phyloP scores from a whole-genome alignment of 2,113 vertebrate genomes.

The Centrocercus urophasianus region DNA sequence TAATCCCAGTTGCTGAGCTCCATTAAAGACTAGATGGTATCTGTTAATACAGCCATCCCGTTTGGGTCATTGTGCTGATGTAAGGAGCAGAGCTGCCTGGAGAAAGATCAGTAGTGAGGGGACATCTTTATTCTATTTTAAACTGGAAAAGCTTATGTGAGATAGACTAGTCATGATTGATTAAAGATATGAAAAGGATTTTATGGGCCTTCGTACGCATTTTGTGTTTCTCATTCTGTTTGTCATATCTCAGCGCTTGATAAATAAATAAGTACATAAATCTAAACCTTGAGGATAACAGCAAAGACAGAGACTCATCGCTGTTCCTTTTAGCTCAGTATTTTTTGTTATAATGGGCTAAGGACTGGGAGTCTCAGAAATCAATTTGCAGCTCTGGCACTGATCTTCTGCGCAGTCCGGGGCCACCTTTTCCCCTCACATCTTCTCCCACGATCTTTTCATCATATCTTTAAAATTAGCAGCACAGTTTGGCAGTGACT shows the following conservation, averaged over 20 bases:
- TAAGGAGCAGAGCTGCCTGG: slow-evolving; percentile 71
- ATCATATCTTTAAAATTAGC: neutral
- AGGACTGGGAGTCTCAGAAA: neutral
- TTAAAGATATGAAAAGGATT: slow-evolving; percentile 71
- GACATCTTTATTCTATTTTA: slow-evolving; percentile 76
- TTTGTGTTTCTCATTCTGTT: slow-evolving; percentile 61
- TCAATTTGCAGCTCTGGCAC: neutral
- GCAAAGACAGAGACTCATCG: neutral
- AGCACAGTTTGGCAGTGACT: neutral
- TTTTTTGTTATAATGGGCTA: neutral
- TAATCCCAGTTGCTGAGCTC: slow-evolving; percentile 80
- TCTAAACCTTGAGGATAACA: slow-evolving; percentile 26
- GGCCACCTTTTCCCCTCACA: neutral
- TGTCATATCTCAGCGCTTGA: slow-evolving; percentile 45
- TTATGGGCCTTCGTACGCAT: slow-evolving; percentile 62
- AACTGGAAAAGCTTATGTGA: slow-evolving; percentile 66
- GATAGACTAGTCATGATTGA: slow-evolving; percentile 76
- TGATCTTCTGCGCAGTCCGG: neutral
- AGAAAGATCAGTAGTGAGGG: slow-evolving; percentile 78
- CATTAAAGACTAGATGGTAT: slow-evolving; percentile 82
- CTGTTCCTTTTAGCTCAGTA: neutral
- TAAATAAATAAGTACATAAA: slow-evolving; percentile 61
- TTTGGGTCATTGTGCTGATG: slow-evolving; percentile 80
- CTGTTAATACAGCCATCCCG: slow-evolving; percentile 78
- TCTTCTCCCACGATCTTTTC: neutral